A percentile compares a stretch with the other conserved stretches of the same genome.
Evolutionary conservation across 1,140 invertebrate species (phyloP).

Genomic region (Bombyx mori): DNA sequence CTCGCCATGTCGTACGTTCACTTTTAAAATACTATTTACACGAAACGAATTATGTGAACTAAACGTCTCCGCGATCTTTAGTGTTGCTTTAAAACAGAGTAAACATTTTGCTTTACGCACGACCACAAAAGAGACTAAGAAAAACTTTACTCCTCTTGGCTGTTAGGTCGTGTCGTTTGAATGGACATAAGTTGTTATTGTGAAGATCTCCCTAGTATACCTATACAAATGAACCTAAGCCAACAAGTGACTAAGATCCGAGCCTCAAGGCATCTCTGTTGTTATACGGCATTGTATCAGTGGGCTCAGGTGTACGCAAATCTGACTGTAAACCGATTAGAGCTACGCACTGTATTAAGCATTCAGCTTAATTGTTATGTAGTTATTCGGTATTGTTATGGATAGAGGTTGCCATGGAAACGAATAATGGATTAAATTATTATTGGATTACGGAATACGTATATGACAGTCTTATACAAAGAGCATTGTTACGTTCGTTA

Average conservation of each 20-base stretch:
- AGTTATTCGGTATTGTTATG: background rate
- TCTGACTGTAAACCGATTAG: conserved; percentile 8
- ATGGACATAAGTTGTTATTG: too few species aligned
- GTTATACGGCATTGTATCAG: conserved; percentile 5
- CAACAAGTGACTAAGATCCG: conserved; percentile 6
- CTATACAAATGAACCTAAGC: conserved; percentile 4
- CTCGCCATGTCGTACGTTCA: conserved; percentile 25
- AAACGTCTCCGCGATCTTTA: background rate
- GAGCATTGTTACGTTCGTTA: too few species aligned
- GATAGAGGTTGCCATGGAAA: background rate
- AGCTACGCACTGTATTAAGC: conserved; percentile 6
- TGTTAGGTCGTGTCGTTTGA: too few species aligned
- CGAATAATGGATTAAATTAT: too few species aligned
- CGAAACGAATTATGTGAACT: too few species aligned
- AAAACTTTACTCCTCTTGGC: too few species aligned
- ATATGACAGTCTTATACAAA: too few species aligned
- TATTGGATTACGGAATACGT: too few species aligned
- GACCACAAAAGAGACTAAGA: too few species aligned
- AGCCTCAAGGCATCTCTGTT: conserved; percentile 1
- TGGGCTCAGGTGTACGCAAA: conserved; percentile 5
- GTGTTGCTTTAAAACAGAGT: too few species aligned
- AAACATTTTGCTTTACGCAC: too few species aligned
- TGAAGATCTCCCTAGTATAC: background rate
- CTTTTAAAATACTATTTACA: conserved; percentile 4
- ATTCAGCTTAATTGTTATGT: conserved; percentile 5